A percentile compares a stretch with the other conserved stretches of the same genome.
Evolutionary conservation across 2,113 vertebrate genomes (phyloP).

Genomic region (Catharus bicknelli): DNA sequence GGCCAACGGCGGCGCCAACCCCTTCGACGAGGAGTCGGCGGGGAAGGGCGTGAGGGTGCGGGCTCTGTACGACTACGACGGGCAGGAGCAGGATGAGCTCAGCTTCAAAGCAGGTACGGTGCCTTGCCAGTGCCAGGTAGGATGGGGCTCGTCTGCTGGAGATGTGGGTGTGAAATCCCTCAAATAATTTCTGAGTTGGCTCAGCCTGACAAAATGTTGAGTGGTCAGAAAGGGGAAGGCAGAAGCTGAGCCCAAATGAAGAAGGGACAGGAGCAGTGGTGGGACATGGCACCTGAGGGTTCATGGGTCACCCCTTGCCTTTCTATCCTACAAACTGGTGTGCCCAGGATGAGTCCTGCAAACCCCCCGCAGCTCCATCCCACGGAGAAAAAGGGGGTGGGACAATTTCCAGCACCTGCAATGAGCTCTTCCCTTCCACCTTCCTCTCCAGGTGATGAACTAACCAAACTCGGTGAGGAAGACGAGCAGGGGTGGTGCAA

Average conservation of each 20-base stretch:
- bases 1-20: slow-evolving; percentile 90
- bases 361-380: neutral
- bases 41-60: slow-evolving; percentile 85
- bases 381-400: neutral
- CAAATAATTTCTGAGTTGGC: neutral
- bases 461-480: slow-evolving; percentile 95
- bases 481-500: slow-evolving; percentile 98
- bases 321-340: neutral
- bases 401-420: neutral
- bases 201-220: neutral
- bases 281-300: fast-evolving
- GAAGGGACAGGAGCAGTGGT: neutral
- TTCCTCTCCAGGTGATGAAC: slow-evolving; percentile 85
- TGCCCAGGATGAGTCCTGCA: neutral
- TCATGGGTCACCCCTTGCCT: neutral
- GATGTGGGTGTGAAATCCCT: neutral
- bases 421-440: neutral
- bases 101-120: slow-evolving; percentile 91
- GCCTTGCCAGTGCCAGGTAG: fast-evolving
- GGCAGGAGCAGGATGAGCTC: slow-evolving; percentile 97
- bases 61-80: slow-evolving; percentile 95
- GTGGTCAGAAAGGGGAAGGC: neutral
- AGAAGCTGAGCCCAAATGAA: fast-evolving
- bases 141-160: fast-evolving
- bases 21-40: slow-evolving; percentile 86